Conservation (phyloP, 2,888 invertebrate species). For the Rhaphigaster nebulosa region DNA sequence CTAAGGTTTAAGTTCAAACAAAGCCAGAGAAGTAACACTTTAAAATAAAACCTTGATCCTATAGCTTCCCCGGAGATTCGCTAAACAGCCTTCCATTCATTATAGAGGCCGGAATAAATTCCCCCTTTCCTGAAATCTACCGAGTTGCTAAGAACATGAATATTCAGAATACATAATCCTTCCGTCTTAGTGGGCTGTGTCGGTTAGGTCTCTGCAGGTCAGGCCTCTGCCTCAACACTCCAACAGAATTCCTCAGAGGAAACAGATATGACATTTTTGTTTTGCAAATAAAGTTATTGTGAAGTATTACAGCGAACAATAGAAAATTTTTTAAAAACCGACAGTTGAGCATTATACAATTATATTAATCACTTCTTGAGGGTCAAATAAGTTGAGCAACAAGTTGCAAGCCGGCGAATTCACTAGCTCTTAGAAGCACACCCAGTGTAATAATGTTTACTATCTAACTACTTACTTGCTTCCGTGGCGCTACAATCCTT, state of each 20-base stretch:
- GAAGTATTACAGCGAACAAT: no score
- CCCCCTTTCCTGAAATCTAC: conserved; percentile 1
- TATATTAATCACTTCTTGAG: no score
- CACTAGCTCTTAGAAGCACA: no score
- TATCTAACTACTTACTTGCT: no score
- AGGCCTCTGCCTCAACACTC: neutral
- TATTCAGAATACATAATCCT: conserved; percentile 38
- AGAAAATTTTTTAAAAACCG: no score
- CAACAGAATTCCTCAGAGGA: neutral
- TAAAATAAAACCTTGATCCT: neutral
- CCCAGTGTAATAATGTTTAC: no score
- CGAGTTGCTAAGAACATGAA: conserved; percentile 5
- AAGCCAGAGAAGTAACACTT: neutral
- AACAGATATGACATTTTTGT: neutral
- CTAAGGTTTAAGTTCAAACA: neutral
- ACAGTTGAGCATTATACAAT: no score
- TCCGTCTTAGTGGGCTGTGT: neutral
- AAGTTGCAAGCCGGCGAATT: no score
- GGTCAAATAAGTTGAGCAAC: no score
- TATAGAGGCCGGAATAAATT: conserved; percentile 1
- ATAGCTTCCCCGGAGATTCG: neutral
- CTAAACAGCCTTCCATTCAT: conserved; percentile 24
- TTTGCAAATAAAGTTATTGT: no score
- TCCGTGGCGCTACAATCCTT: no score
- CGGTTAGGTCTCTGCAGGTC: neutral